Conservation (phyloP, 2,113 vertebrate species). For the Probosciger aterrimus region DNA sequence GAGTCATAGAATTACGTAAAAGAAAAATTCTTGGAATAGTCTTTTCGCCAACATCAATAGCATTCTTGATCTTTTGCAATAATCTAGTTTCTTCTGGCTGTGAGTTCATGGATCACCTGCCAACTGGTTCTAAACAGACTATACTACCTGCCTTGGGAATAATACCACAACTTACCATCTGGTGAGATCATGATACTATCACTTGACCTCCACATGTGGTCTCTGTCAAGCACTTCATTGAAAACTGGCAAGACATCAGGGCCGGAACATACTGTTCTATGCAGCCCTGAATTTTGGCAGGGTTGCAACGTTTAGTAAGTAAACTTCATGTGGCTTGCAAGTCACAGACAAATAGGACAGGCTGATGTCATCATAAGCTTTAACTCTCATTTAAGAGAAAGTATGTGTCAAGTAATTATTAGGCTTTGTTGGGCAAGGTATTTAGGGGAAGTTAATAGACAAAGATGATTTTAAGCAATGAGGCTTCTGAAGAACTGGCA, state of each 20-base stretch:
- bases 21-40: not conserved
- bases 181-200: conserved; percentile 12
- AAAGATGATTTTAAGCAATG: not conserved
- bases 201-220: conserved; percentile 29
- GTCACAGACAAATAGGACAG: conserved; percentile 15
- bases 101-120: conserved; percentile 15
- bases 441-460: conserved; percentile 34
- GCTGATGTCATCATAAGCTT: conserved; percentile 34
- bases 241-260: conserved; percentile 31
- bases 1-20: not conserved
- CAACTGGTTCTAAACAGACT: conserved; percentile 19
- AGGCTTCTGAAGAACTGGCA: not conserved
- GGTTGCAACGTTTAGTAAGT: conserved; percentile 11
- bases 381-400: conserved; percentile 34
- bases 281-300: conserved; percentile 27
- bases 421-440: not conserved
- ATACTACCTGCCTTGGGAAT: conserved; percentile 42
- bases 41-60: not conserved
- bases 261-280: conserved; percentile 41
- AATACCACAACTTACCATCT: conserved; percentile 14
- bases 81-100: conserved; percentile 20
- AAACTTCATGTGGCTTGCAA: conserved; percentile 22
- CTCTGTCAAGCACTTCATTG: conserved; percentile 39
- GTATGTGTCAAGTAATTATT: not conserved
- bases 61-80: not conserved